Conservation (phyloP, 2,797 vertebrate species). For the Aplochiton taeniatus region DNA sequence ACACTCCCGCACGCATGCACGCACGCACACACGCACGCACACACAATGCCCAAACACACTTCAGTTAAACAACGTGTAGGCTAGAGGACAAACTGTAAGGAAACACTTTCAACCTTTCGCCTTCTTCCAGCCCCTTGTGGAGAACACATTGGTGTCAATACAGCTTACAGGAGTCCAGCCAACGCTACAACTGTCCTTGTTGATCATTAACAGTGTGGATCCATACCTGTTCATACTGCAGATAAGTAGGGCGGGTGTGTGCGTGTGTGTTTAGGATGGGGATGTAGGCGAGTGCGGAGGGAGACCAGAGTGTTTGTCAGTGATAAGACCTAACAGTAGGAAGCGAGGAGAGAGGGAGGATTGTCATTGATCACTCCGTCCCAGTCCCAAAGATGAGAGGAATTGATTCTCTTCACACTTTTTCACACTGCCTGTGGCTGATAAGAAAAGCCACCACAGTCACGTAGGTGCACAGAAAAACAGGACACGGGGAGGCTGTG, state of each 20-base stretch:
- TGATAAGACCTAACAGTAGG: not conserved
- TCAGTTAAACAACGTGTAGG: conserved; percentile 28
- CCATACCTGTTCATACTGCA: conserved; percentile 39
- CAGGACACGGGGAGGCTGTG: conserved; percentile 22
- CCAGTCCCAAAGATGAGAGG: not conserved
- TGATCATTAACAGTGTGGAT: conserved; percentile 55
- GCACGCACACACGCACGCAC: conserved; percentile 16
- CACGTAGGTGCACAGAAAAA: conserved; percentile 20
- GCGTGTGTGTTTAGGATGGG: conserved; percentile 34
- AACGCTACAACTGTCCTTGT: conserved; percentile 45
- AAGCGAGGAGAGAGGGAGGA: not conserved
- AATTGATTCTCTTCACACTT: not conserved
- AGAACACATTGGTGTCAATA: conserved; percentile 44
- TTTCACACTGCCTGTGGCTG: conserved; percentile 6
- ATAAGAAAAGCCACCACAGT: conserved; percentile 26
- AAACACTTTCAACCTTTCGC: conserved; percentile 21
- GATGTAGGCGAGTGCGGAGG: conserved; percentile 40
- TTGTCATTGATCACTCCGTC: not conserved
- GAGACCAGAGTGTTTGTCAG: conserved; percentile 62
- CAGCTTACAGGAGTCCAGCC: conserved; percentile 54
- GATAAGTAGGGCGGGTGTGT: conserved; percentile 13
- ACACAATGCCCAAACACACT: not conserved
- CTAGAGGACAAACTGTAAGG: conserved; percentile 28
- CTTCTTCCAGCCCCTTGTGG: conserved; percentile 32
- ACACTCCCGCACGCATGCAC: conserved; percentile 19